Evolutionary conservation across 2,113 vertebrate genomes (phyloP).

Genomic region (Solea solea): DNA sequence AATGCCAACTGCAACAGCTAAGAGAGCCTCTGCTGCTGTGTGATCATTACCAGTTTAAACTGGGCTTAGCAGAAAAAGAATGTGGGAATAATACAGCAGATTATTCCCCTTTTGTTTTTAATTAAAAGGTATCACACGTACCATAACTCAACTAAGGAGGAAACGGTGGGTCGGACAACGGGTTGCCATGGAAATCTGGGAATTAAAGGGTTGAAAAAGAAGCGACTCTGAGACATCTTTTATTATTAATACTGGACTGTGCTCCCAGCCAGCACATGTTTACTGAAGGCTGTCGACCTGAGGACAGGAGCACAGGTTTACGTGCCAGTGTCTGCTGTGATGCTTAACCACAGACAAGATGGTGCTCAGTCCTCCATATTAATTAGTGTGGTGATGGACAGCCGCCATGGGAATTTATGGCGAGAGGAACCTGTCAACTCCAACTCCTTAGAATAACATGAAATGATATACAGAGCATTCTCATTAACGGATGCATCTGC

Average conservation of each 20-base stretch:
- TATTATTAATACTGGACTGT: constrained; percentile 63
- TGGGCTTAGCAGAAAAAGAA: constrained; percentile 13
- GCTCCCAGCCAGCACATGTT: constrained; percentile 53
- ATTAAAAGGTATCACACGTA: constrained; percentile 62
- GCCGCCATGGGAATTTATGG: constrained; percentile 31
- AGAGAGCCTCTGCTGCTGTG: constrained; percentile 8
- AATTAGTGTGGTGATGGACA: constrained; percentile 48
- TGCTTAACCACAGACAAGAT: constrained; percentile 24
- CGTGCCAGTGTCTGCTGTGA: constrained; percentile 33
- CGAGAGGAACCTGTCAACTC: constrained; percentile 17
- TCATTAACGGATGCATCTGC: constrained; percentile 18
- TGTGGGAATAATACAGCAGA: constrained; percentile 14
- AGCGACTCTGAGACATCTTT: constrained; percentile 66
- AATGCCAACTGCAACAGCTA: constrained; percentile 17
- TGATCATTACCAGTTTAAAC: constrained; percentile 26
- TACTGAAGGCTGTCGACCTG: constrained; percentile 49
- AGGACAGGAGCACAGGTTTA: constrained; percentile 46
- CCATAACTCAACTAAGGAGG: constrained; percentile 54
- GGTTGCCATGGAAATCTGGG: constrained; percentile 71
- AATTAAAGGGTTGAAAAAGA: constrained; percentile 61
- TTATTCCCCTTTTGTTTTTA: constrained; percentile 51
- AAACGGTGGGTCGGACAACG: constrained; percentile 55
- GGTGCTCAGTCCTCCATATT: constrained; percentile 30
- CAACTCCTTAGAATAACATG: constrained; percentile 21
- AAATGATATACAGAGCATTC: constrained; percentile 8